Conservation (phyloP, 2,113 vertebrate species). For the Rousettus leschenaultii region DNA sequence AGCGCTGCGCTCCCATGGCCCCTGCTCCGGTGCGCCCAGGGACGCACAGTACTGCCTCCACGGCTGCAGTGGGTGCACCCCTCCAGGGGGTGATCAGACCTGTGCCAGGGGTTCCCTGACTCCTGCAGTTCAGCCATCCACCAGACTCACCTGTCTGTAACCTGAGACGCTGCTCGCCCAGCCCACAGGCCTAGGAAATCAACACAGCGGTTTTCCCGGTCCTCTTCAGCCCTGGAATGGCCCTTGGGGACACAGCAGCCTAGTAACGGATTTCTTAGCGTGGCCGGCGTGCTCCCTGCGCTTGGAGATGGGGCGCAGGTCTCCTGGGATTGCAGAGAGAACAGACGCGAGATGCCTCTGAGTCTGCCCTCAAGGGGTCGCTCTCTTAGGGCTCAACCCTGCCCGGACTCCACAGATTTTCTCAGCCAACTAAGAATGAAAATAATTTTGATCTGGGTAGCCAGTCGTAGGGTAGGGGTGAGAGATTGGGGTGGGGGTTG, state of each 20-base stretch:
- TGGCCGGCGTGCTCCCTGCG: background rate
- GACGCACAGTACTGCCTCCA: background rate
- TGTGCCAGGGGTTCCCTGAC: background rate
- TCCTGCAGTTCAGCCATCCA: background rate
- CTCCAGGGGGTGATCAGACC: background rate
- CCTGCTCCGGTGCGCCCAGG: background rate
- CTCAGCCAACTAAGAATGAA: background rate
- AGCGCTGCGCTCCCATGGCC: background rate
- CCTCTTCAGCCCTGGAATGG: slow-evolving; percentile 59
- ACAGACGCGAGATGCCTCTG: background rate
- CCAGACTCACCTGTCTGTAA: slow-evolving; percentile 73
- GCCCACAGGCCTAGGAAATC: background rate
- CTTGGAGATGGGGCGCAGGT: slow-evolving; percentile 14
- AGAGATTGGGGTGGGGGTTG: background rate
- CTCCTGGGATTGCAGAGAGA: background rate
- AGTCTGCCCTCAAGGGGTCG: background rate
- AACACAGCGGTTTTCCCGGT: slow-evolving; percentile 30
- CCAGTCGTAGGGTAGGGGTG: too few relatives aligned
- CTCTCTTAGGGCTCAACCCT: background rate
- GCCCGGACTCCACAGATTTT: slow-evolving; percentile 3
- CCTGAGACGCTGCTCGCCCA: slow-evolving; percentile 45
- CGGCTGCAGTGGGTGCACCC: background rate
- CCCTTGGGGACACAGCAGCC: slow-evolving; percentile 60
- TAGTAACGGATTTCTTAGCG: slow-evolving; percentile 73
- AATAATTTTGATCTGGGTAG: slow-evolving; percentile 21